Percentiles rank a stretch among this genome's conserved stretches.
These are phyloP conservation scores for Hafferia zeledoni DNA, from an alignment of 2,797 vertebrate species.

Conservation along the genomic window DNA sequence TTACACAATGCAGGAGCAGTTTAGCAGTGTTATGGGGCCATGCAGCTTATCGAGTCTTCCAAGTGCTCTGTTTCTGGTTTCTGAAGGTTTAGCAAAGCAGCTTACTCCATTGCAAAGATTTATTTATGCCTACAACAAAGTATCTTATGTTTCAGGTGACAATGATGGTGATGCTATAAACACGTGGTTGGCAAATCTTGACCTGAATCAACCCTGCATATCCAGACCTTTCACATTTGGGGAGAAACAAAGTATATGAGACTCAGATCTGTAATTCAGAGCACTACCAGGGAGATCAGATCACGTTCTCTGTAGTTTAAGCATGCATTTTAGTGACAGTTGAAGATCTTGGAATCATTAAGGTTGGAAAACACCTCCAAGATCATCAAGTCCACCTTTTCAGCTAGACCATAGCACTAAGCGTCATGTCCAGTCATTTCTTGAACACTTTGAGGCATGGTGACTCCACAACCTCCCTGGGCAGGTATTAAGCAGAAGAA, in stretches of 20 bases:
- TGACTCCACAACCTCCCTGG: neutral
- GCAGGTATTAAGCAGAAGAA: neutral
- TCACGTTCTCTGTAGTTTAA: neutral
- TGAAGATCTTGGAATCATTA: neutral
- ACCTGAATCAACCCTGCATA: neutral
- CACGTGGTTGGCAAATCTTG: neutral
- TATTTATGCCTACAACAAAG: neutral
- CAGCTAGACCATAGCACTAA: neutral
- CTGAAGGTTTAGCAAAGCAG: neutral
- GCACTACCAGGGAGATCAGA: neutral
- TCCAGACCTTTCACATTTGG: neutral
- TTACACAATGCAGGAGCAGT: neutral
- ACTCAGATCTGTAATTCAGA: rapidly evolving
- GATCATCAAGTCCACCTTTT: neutral
- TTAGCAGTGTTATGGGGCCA: neutral
- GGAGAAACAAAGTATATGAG: neutral
- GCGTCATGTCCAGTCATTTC: neutral
- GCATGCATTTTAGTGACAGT: neutral
- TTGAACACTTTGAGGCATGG: neutral
- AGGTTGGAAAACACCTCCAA: neutral
- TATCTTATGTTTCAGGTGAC: neutral
- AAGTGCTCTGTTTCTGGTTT: neutral
- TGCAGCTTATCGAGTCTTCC: neutral
- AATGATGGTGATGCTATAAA: neutral
- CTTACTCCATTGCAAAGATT: neutral